These are phyloP conservation scores for Tetramorium parvispinum DNA, from an alignment of 1,140 invertebrate genomes.

Conservation along the genomic window DNA sequence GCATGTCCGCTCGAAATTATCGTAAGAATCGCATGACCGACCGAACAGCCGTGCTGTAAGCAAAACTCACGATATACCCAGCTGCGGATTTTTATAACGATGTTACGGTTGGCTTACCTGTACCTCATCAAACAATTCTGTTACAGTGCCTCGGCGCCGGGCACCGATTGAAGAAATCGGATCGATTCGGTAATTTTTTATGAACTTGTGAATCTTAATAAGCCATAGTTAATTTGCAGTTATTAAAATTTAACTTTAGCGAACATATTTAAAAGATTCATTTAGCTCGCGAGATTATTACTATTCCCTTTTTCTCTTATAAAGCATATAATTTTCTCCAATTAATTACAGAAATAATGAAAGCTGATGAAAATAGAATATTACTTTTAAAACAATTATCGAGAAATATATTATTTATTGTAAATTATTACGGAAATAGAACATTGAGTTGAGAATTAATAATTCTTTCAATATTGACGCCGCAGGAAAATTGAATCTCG, in stretches of 20 bases:
- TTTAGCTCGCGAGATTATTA: not conserved
- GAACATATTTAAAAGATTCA: not conserved
- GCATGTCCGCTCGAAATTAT: constrained; percentile 59
- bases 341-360: not conserved
- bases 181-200: constrained; percentile 27
- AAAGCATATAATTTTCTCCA: not conserved
- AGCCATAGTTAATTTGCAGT: not conserved
- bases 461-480: not conserved
- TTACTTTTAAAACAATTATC: not conserved
- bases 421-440: not conserved
- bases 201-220: not conserved
- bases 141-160: not conserved
- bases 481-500: not conserved
- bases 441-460: not conserved
- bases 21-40: constrained; percentile 54
- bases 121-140: not conserved
- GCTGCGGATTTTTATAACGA: constrained; percentile 46
- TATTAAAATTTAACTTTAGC: too few relatives aligned
- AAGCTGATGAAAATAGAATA: not conserved
- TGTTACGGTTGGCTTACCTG: constrained; percentile 1
- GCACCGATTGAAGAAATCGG: constrained; percentile 22
- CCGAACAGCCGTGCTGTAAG: constrained; percentile 39
- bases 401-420: not conserved
- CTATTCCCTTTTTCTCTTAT: not conserved
- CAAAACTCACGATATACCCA: constrained; percentile 42